Evolutionary conservation across 2,113 vertebrate genomes (phyloP), one percentile per base, ranked within the genome.

Genomic region (Anolis carolinensis): DNA sequence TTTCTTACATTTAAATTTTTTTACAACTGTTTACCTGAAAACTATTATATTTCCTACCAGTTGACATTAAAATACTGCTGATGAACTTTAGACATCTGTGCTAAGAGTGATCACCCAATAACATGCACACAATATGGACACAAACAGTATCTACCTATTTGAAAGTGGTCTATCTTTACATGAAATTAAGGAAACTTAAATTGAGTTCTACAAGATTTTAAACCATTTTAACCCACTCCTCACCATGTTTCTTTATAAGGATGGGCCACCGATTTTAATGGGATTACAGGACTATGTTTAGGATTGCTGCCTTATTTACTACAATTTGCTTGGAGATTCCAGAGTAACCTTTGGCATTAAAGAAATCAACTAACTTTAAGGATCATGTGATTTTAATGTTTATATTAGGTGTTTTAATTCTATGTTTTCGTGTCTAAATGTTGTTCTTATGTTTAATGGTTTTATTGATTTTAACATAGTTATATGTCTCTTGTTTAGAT

Each of bases 51-150:
- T 72, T 89, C 83, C 84, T 71, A 75, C 14, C 67, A 88, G 84
- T 90, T 92, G 84, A 84, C 82, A 78, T 74, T 91, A 50, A 85
- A 79, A 79, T 89, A 79, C 71, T 65, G 90, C 79, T 94, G 90
- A 94, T 86, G 89, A 92, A 34, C 79, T 94, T 90, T 92, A 91
- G 90, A 87, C 80, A 95, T 91, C 84, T 93, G 91, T 96, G 90
- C 90, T 93, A 94, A 4, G 93, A 95, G 94, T 94, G 94, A 92
- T 96, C 93, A 95, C 91, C 92, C 95, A 94, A 92, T 95, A 44
- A 44, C 95, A 95, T 89, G 93, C 95, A 95, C 95, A 95, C 91
- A 95, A 74, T 94, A 91, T 84, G 86, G 85, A 87, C 90, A 95
- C 88, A 92, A 94, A 94, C 92, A 96, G 89, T 92, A 93, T 78